Base-by-base conservation (phyloP, 2,797 vertebrate species). In the Phrynocephalus guinanensis region DNA sequence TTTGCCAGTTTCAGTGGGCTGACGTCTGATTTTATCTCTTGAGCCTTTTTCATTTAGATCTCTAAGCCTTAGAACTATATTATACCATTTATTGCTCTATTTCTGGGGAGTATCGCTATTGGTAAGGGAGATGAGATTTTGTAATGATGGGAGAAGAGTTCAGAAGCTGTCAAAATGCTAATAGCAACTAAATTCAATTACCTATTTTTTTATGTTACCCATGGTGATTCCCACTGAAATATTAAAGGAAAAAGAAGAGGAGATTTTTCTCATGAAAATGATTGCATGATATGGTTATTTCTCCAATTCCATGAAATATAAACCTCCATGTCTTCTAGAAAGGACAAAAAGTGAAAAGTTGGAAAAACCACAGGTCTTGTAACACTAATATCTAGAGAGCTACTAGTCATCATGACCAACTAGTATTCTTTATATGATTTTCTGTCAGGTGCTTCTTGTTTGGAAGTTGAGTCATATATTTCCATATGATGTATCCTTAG, bases 111-210 rank as follows among this genome's bases (percentile, higher is more conserved):
- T 93, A 89, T 86, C 94, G 63, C 83, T n/a, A 66, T 86, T 85
- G 92, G 87, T 92, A 88, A 88, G 85, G 89, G 84, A 95, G 95
- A 94, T 95, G 92, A 95, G 93, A 94, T 94, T 71, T 88, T 92
- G 56, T 92, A 85, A 94, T 82, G 73, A 80, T 91, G 87, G 79
- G 70, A 88, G 93, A 92, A 90, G 79, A 87, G 77, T 94, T 94
- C 90, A 91, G 90, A 92, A 90, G 77, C 89, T 93, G 90, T 92
- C 94, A 95, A 91, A 94, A 91, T 87, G 83, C 75, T 93, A 95
- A 93, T 90, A 85, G 89, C 92, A 90, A 82, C 68, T 68, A 95
- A 94, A 95, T 91, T 91, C 75, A 88, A 82, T 94, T 93, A 94
- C 77, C 87, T 92, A 26, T 94, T 94, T 94, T 94, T 91, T 84